These are phyloP conservation scores for Rhynchomys soricoides DNA, from an alignment of 2,113 vertebrate species.

Conservation along the genomic window DNA sequence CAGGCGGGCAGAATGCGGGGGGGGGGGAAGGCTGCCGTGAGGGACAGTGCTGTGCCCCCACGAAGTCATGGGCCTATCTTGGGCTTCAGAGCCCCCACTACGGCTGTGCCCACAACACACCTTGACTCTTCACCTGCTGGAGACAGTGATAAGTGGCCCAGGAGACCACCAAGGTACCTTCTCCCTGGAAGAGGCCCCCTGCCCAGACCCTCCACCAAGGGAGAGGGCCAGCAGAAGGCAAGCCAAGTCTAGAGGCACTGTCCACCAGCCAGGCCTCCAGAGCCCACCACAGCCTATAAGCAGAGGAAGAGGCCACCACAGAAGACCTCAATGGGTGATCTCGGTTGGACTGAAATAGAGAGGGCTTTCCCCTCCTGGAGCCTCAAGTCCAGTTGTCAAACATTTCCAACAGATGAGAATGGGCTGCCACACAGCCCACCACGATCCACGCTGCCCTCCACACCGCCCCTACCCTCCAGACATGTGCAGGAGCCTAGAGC, in stretches of 20 bases:
- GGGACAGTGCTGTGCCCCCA: not conserved
- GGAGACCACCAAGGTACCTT: not conserved
- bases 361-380: not conserved
- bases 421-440: not conserved
- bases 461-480: conserved; percentile 29
- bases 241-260: not conserved
- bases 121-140: conserved; percentile 22
- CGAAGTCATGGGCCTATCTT: not conserved
- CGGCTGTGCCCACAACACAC: not conserved
- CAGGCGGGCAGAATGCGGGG: conserved; percentile 73
- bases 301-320: not conserved
- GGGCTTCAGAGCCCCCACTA: not conserved
- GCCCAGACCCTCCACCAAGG: not conserved
- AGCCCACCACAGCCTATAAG: not conserved
- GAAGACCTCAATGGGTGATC: conserved; percentile 14
- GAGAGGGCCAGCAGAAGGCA: not conserved
- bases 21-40: conserved; percentile 63
- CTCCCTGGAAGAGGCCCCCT: not conserved
- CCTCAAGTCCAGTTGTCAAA: not conserved
- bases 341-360: not conserved
- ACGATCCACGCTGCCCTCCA: not conserved
- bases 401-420: not conserved
- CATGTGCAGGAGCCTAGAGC: conserved; percentile 63
- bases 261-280: not conserved
- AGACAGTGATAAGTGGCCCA: not conserved